Conservation (phyloP, 37 sponge, comb jelly and placozoan genomes). For the Agelas oroides region DNA sequence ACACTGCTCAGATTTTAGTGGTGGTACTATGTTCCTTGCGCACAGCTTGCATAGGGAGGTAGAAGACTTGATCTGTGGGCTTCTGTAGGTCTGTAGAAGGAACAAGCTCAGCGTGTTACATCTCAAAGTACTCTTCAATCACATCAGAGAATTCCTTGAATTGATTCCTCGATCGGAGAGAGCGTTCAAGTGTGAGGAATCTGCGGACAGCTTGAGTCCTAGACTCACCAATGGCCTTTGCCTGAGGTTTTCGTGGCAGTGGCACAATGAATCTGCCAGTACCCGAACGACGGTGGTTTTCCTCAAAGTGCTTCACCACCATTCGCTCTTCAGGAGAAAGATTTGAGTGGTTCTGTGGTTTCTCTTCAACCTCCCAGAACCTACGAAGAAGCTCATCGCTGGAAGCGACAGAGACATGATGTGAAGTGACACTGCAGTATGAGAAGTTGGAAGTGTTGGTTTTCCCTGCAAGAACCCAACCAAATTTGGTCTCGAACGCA, state of each 20-base stretch:
- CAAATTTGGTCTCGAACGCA: constrained; percentile 39
- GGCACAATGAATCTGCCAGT: constrained; percentile 26
- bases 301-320: constrained; percentile 35
- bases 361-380: constrained; percentile 66
- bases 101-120: constrained; percentile 26
- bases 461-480: constrained; percentile 48
- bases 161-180: constrained; percentile 9
- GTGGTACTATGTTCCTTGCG: constrained; percentile 21
- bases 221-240: constrained; percentile 10
- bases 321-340: constrained; percentile 43
- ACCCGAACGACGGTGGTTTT: neutral
- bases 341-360: neutral
- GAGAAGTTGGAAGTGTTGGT: constrained; percentile 2
- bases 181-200: constrained; percentile 22
- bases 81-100: constrained; percentile 8
- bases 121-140: constrained; percentile 31
- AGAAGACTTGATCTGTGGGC: constrained; percentile 1
- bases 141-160: neutral
- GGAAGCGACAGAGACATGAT: constrained; percentile 6
- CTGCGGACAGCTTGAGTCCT: constrained; percentile 23
- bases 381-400: constrained; percentile 44
- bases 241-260: constrained; percentile 6
- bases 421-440: constrained; percentile 10
- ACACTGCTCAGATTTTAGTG: constrained; percentile 23
- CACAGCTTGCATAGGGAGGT: constrained; percentile 21